Percentiles rank a stretch among this genome's conserved stretches.
Conservation (phyloP, 2,797 vertebrate genomes). For the Poecilia gillii region DNA sequence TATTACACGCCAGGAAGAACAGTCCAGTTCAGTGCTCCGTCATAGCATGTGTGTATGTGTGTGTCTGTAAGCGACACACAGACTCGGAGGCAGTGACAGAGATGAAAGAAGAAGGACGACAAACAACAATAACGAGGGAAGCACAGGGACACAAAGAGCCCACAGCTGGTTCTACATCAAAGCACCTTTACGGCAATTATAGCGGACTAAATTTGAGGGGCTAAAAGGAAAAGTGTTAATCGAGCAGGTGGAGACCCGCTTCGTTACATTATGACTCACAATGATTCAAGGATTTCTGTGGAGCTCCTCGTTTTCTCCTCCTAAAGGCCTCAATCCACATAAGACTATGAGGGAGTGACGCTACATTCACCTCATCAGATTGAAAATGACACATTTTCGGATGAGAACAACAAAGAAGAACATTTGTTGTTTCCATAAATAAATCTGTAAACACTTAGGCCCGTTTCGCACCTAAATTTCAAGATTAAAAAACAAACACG, state of each 20-base stretch:
- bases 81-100: conserved; percentile 34
- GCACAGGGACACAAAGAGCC: conserved; percentile 48
- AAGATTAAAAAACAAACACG: not conserved
- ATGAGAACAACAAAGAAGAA: not conserved
- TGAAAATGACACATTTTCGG: not conserved
- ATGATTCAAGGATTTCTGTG: conserved; percentile 43
- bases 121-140: conserved; percentile 60
- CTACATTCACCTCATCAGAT: not conserved
- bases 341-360: not conserved
- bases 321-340: not conserved
- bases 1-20: not conserved
- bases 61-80: conserved; percentile 8
- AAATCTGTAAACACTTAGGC: not conserved
- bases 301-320: conserved; percentile 22
- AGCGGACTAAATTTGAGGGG: conserved; percentile 31
- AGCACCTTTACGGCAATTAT: conserved; percentile 46
- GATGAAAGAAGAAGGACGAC: conserved; percentile 51
- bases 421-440: not conserved
- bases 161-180: conserved; percentile 59
- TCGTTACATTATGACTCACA: conserved; percentile 42
- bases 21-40: not conserved
- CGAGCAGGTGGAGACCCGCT: conserved; percentile 38
- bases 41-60: not conserved
- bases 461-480: not conserved
- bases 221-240: conserved; percentile 34